phyloP scores from a whole-genome alignment of 2,113 vertebrate genomes.

The Chaetorhynchus papuensis region DNA sequence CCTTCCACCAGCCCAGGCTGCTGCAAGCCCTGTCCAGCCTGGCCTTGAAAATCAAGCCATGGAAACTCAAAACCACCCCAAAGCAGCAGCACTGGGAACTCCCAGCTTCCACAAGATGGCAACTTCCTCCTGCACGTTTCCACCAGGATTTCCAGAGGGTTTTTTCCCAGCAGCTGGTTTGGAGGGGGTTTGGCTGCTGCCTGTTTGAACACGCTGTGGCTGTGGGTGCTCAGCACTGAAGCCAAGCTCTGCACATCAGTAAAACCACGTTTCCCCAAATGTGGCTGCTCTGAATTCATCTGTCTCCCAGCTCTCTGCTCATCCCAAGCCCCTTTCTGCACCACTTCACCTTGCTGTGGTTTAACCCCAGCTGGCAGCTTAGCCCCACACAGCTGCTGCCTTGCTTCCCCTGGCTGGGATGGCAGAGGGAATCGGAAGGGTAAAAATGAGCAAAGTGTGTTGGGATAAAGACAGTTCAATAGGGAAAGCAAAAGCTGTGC shows the following conservation, averaged over 20 bases:
- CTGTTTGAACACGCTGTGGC: neutral
- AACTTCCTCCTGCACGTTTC: neutral
- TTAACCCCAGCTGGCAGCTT: neutral
- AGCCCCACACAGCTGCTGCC: neutral
- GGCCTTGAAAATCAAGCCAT: neutral
- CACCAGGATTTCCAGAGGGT: neutral
- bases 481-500: neutral
- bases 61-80: neutral
- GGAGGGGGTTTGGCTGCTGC: neutral
- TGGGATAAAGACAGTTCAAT: neutral
- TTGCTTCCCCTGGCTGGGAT: neutral
- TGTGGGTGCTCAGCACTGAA: neutral
- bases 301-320: neutral
- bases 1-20: neutral
- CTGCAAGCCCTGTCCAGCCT: neutral
- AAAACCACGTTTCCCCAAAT: rapidly evolving
- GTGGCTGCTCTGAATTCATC: neutral
- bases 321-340: neutral
- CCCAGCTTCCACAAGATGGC: neutral
- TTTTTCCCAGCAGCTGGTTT: neutral
- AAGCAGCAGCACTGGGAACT: neutral
- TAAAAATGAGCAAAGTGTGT: neutral
- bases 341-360: neutral
- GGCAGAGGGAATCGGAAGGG: neutral
- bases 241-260: neutral